Evolutionary conservation across 2,797 vertebrate genomes (phyloP).

Genomic region (Ciconia nigra): DNA sequence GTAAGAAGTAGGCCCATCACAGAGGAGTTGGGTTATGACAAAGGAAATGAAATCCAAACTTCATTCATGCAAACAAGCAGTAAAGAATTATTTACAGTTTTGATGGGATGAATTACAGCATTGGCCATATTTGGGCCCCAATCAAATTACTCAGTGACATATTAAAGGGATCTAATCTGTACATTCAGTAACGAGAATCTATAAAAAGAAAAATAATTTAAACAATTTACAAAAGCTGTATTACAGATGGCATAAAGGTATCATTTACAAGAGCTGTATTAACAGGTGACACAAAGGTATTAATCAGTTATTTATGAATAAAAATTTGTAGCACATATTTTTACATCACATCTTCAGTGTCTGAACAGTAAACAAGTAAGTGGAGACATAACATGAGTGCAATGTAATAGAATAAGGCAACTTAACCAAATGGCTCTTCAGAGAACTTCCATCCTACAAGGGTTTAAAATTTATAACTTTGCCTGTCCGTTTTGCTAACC

Average conservation of each 20-base stretch:
- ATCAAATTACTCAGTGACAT: slow-evolving; percentile 45
- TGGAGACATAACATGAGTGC: slow-evolving; percentile 36
- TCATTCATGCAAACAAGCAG: slow-evolving; percentile 68
- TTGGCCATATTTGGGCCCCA: slow-evolving; percentile 19
- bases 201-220: slow-evolving; percentile 79
- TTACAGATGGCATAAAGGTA: slow-evolving; percentile 66
- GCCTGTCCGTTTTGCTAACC: background rate
- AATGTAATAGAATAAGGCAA: slow-evolving; percentile 71
- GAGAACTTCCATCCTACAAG: slow-evolving; percentile 13
- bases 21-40: slow-evolving; percentile 17
- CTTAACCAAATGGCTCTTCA: slow-evolving; percentile 54
- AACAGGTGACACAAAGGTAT: slow-evolving; percentile 68
- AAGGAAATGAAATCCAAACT: slow-evolving; percentile 52
- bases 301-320: slow-evolving; percentile 63
- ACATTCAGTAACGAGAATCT: slow-evolving; percentile 61
- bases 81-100: slow-evolving; percentile 58
- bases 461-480: background rate
- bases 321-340: slow-evolving; percentile 68
- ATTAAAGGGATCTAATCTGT: slow-evolving; percentile 66
- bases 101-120: slow-evolving; percentile 56
- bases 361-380: slow-evolving; percentile 66
- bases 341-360: slow-evolving; percentile 71
- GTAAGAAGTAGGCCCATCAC: slow-evolving; percentile 54
- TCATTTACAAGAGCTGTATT: slow-evolving; percentile 74
- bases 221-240: slow-evolving; percentile 74